Base-by-base conservation (phyloP, 1,140 invertebrate genomes). In the Zaprionus inermis region DNA sequence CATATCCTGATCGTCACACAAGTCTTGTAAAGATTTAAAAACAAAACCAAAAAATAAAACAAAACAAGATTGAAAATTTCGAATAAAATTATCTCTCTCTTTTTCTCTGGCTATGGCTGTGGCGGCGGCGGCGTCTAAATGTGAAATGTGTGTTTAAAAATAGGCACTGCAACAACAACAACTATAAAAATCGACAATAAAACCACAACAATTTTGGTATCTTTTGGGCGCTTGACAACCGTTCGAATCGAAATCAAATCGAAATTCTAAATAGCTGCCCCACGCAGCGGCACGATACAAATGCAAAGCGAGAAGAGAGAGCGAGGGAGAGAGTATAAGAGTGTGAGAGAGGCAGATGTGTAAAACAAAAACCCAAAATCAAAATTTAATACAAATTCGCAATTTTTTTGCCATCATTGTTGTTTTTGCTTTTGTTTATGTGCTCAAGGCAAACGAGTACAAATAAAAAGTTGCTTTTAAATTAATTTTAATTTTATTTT, bases 351-450 rank as follows among this genome's bases (percentile, higher is more conserved):
- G 0, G 3, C 12, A 30, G 20, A 22, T 20, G 22, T n/a, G 51
- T 54, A 55, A 34, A 52, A 63, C 34, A 44, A 64, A 16, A 61
- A 61, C 0, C 11, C 30, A 12, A 16, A 38, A 67, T n/a, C n/a
- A 60, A 73, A 60, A 61, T 76, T 76, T 44, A 76, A 70, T 74
- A 75, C 24, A 69, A 55, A 75, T 55, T 63, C 51, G 67, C 46
- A 55, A 66, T 41, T 63, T 58, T 52, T 52, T 54, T 20, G 51
- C 51, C 14, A 30, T 30, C 12, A 22, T 30, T 49, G 55, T 44
- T 52, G 41, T 52, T 66, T 36, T 44, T 67, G 56, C 18, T 49
- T 22, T 22, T 67, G 24, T 22, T 61, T 44, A 52, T 32, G 10
- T 71, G 44, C 22, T 61, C 74, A 77, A 77, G 75, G 75, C 65